phyloP scores from a whole-genome alignment of 2,797 vertebrate genomes.

The Enteromius treurensis region DNA sequence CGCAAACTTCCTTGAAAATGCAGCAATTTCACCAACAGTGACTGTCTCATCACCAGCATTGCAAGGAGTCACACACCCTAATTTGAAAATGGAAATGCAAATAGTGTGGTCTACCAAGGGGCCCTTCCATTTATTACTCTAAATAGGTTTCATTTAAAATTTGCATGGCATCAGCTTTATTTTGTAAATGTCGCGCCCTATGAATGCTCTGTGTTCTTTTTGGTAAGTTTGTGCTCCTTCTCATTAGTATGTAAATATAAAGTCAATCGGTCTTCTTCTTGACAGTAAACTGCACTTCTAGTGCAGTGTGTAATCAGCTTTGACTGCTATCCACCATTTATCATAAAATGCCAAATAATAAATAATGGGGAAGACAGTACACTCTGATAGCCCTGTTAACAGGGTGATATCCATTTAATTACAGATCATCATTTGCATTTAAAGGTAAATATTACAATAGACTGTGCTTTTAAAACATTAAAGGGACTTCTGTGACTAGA shows the following conservation, averaged over 20 bases:
- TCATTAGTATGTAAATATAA: conserved; percentile 99
- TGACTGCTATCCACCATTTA: conserved; percentile 94
- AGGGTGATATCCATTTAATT: conserved; percentile 86
- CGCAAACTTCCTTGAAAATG: conserved; percentile 63
- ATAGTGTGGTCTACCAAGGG: conserved; percentile 88
- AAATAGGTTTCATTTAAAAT: conserved; percentile 99
- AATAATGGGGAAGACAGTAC: conserved; percentile 81
- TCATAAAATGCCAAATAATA: conserved; percentile 88
- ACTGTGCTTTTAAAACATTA: conserved; percentile 8
- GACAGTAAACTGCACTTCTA: conserved; percentile 93
- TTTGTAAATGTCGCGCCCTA: conserved; percentile 99
- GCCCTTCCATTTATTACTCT: conserved; percentile 97
- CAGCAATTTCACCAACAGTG: conserved; percentile 63
- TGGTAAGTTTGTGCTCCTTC: conserved; percentile 91
- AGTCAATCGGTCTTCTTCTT: conserved; percentile 97
- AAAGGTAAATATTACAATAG: conserved; percentile 25
- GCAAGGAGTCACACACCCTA: conserved; percentile 76
- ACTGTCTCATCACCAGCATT: conserved; percentile 77
- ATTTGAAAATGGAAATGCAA: conserved; percentile 98
- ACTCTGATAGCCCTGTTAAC: conserved; percentile 82
- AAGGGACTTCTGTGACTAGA: neutral
- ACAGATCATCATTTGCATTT: conserved; percentile 74
- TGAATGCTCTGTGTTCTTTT: conserved; percentile 93
- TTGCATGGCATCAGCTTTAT: conserved; percentile 99
- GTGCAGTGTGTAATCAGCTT: conserved; percentile 95